Conservation (phyloP, 2,113 vertebrate species). For the Indicator maculatus region DNA sequence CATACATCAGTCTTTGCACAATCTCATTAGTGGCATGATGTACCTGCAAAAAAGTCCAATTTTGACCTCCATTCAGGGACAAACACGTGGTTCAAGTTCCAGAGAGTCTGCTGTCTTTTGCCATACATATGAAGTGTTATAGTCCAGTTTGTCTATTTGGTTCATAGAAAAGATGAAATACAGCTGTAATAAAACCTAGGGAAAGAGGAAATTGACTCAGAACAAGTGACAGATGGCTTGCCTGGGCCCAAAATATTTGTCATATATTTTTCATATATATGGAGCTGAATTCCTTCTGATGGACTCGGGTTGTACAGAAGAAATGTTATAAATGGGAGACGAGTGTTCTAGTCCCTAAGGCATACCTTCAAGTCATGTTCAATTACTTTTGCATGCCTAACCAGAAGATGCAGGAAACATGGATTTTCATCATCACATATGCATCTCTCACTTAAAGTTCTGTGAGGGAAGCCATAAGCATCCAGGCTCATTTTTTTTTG, state of each 20-base stretch:
- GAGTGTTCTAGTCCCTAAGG: background rate
- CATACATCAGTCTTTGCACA: background rate
- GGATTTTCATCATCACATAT: background rate
- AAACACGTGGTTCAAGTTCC: background rate
- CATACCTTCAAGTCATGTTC: background rate
- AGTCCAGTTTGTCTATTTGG: background rate
- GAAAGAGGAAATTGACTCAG: background rate
- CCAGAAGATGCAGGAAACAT: background rate
- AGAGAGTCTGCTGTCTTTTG: background rate
- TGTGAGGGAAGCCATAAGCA: background rate
- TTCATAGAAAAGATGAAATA: background rate
- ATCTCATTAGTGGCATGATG: accelerated
- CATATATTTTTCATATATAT: background rate
- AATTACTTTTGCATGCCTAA: background rate
- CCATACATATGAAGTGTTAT: background rate
- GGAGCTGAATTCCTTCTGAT: background rate
- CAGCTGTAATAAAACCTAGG: background rate
- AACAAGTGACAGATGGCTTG: background rate
- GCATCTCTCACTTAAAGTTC: background rate
- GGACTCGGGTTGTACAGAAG: background rate
- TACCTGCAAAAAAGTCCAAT: background rate
- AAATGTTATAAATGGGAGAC: background rate
- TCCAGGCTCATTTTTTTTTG: background rate
- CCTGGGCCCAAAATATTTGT: background rate
- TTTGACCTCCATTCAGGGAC: background rate